Base-by-base conservation (phyloP, 2,797 vertebrate genomes). In the Agapornis canus region DNA sequence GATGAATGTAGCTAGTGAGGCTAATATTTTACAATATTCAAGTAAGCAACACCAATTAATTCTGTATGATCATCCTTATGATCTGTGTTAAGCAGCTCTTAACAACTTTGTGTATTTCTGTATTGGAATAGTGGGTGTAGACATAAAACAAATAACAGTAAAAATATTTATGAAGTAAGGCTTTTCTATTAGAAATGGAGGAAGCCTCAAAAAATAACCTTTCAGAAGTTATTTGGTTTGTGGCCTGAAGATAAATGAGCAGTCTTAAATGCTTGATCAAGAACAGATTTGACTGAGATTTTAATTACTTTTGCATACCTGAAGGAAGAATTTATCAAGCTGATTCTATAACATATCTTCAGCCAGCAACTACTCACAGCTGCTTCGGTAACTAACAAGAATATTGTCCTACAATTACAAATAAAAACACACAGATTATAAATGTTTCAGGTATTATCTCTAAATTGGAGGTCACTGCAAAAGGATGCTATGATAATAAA, bases 401-500 rank as follows among this genome's bases (percentile, higher is more conserved):
- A 77, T 29, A 45, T 59, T 73, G 11, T 64, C 39, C 51, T 93
- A 82, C n/a, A 51, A 68, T 76, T 81, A 93, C 48, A 79, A 79
- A 59, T 69, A 96, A 96, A 91, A 94, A 1, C 23, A 71, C 60
- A 85, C 18, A 95, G 87, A 97, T 98, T 97, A 96, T 97, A 98
- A 98, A 97, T 96, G 96, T 98, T 98, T 97, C 94, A 96, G 95
- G 90, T 96, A 98, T 98, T 97, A 97, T 95, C 95, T 97, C 96
- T 98, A 98, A 98, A 99, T 96, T 97, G 97, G 96, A 98, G 98
- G 98, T 98, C 98, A 97, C 73, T 95, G 94, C 89, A 97, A 97
- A 96, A 97, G 98, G 96, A 97, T 96, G 97, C 87, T 98, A 97
- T 96, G 97, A 97, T 98, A 98, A 98, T 98, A 98, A 99, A 98